Conservation (phyloP, 2,113 vertebrate species). For the Ciconia stormi region DNA sequence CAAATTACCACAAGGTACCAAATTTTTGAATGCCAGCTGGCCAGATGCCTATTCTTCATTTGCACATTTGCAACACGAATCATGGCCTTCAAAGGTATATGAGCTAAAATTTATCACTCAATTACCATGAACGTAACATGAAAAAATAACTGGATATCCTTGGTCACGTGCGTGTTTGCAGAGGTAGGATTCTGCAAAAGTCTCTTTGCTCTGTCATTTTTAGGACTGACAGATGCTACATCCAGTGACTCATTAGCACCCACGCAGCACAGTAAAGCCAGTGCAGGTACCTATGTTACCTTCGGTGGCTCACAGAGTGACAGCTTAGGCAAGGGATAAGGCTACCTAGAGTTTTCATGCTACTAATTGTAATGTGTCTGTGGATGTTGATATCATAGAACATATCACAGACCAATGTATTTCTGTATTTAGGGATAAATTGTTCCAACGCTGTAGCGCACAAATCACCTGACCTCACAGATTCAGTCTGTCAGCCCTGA, state of each 20-base stretch:
- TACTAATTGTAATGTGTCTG: background rate
- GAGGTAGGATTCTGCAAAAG: background rate
- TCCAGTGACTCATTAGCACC: background rate
- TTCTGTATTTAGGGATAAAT: background rate
- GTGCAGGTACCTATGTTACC: background rate
- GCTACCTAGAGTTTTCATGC: background rate
- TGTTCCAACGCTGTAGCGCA: rapidly evolving
- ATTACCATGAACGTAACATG: background rate
- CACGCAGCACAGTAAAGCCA: background rate
- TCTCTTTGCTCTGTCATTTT: background rate
- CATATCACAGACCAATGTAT: background rate
- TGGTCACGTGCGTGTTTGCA: background rate
- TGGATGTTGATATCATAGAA: background rate
- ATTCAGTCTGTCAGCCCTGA: background rate
- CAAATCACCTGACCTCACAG: background rate
- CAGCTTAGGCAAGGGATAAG: background rate
- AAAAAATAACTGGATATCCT: background rate
- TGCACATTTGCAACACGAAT: background rate
- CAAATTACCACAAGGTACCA: background rate
- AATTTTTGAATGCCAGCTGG: background rate
- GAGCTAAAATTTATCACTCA: background rate
- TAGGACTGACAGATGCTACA: background rate
- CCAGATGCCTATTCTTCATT: background rate
- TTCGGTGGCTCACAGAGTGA: background rate
- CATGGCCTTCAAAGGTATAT: background rate